phyloP scores from a whole-genome alignment of 1,140 invertebrate genomes.

The Atta cephalotes region DNA sequence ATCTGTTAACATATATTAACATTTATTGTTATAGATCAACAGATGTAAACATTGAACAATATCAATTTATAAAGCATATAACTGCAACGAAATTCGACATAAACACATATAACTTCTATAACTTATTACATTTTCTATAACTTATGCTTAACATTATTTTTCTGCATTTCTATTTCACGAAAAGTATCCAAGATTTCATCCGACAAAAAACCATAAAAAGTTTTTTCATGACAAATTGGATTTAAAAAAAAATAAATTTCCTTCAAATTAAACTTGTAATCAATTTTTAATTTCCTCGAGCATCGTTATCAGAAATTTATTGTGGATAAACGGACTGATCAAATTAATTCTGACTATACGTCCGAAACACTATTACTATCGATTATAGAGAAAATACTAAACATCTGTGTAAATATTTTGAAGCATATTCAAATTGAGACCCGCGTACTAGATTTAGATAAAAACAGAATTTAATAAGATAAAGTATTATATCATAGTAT shows the following conservation, averaged over 20 bases:
- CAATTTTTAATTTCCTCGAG: constrained; percentile 6
- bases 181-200: constrained; percentile 3
- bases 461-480: not conserved
- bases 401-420: not conserved
- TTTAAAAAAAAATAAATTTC: constrained; percentile 17
- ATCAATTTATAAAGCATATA: not conserved
- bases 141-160: not conserved
- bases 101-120: not conserved
- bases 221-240: not conserved
- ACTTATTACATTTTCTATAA: not conserved
- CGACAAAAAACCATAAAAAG: not conserved
- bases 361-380: not conserved
- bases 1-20: too few relatives aligned
- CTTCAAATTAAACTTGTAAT: constrained; percentile 3
- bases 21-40: too few relatives aligned
- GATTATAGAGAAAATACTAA: not conserved
- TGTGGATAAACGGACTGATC: not conserved
- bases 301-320: not conserved
- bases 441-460: not conserved
- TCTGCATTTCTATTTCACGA: not conserved
- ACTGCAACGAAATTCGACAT: not conserved
- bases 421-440: not conserved
- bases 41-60: not conserved
- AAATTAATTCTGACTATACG: not conserved
- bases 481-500: not conserved